Evolutionary conservation across 2,888 invertebrate species (phyloP), one percentile per base, ranked within the genome.

Genomic region (Eupithecia pulchellata): DNA sequence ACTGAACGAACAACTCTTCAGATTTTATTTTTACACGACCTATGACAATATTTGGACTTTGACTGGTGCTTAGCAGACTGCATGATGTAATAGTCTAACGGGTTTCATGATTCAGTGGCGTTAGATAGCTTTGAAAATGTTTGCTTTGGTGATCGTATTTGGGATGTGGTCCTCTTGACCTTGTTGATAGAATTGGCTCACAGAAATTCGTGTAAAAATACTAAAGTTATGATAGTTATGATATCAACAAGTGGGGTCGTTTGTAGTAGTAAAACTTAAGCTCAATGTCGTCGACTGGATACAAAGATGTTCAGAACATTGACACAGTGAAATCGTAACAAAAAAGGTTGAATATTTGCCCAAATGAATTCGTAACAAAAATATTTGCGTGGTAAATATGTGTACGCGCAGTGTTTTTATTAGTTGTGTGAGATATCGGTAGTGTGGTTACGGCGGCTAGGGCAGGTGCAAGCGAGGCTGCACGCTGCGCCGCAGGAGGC

Each of bases 401-500:
- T 71, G 69, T 67, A 69, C 64, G 61, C 64, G 58, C 61, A 69
- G 30, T 60, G 76, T 71, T 71, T 75, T 73, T 67, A 71, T 72
- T 79, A 81, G 82, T 81, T 77, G 67, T 80, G 80, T 72, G 81
- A 76, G 82, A 81, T 84, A 87, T 86, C 88, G 86, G 84, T 85
- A 87, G 86, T 86, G 86, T 87, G 87, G 80, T 13, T 52, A 25
- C 84, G 84, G 89, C 86, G 87, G 80, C 75, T 80, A 84, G 84
- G 89, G 91, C 92, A 92, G 93, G 92, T 92, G 93, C 92, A 92
- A 88, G 90, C 85, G 85, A 85, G 86, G 89, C 87, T 93, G 93
- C 93, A 92, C 88, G 91, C 85, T 91, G 92, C 91, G 90, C 87
- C 86, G 89, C 80, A 82, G 90, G 90, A 91, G 91, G 89, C 89